These are phyloP conservation scores for Xestoiulus laeticollis DNA, from an alignment of 2,888 invertebrate species.

Conservation along the genomic window DNA sequence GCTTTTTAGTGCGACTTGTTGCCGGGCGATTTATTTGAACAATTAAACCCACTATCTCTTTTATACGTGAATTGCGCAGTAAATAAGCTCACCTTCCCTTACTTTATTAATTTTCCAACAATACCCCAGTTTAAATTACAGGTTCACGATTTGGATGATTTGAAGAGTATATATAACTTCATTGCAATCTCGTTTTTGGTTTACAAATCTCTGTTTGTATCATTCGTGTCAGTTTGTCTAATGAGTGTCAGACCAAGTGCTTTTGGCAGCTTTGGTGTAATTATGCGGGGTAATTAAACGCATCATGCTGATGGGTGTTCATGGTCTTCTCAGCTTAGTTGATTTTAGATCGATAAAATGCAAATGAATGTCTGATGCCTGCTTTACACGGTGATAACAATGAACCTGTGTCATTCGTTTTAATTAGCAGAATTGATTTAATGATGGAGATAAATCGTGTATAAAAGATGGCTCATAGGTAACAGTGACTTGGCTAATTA, in stretches of 20 bases:
- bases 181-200: too few species aligned
- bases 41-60: too few species aligned
- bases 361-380: background rate
- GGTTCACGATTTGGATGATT: too few species aligned
- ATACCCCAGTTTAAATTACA: too few species aligned
- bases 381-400: background rate
- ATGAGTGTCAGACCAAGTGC: background rate
- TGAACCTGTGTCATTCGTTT: background rate
- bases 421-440: slow-evolving; percentile 24
- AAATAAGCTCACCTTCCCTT: too few species aligned
- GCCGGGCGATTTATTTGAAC: too few species aligned
- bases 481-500: background rate
- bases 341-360: background rate
- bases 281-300: background rate
- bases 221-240: background rate
- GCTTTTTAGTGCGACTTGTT: too few species aligned
- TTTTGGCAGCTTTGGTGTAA: background rate
- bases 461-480: background rate
- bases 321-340: background rate
- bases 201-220: too few species aligned
- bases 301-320: background rate
- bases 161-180: too few species aligned
- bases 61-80: too few species aligned
- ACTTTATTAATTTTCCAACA: too few species aligned
- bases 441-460: background rate